Evolutionary conservation across 2,888 invertebrate genomes (phyloP).

Genomic region (Drosophila melanosoma): DNA sequence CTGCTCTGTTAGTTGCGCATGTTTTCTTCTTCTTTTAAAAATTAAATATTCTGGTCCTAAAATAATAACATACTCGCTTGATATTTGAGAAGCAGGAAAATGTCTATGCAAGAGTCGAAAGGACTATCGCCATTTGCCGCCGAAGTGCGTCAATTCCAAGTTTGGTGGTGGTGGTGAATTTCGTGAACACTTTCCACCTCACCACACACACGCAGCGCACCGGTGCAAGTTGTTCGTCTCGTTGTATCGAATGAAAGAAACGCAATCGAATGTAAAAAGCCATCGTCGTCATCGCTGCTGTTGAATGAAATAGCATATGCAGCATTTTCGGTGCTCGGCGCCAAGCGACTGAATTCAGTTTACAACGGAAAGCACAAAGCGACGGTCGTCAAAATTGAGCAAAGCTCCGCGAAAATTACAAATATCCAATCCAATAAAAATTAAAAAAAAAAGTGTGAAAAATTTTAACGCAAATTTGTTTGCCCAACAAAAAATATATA

Average conservation of each 20-base stretch:
- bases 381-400: slow-evolving; percentile 81
- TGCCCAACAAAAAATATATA: slow-evolving; percentile 8
- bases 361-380: slow-evolving; percentile 84
- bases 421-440: neutral
- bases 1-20: slow-evolving; percentile 19
- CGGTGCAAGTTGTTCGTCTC: slow-evolving; percentile 20
- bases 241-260: slow-evolving; percentile 30
- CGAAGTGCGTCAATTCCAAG: slow-evolving; percentile 23
- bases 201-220: slow-evolving; percentile 18
- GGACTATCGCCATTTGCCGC: slow-evolving; percentile 7
- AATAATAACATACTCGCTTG: slow-evolving; percentile 7
- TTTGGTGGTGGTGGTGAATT: slow-evolving; percentile 22
- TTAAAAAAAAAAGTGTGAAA: slow-evolving; percentile 2
- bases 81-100: slow-evolving; percentile 36
- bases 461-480: slow-evolving; percentile 45
- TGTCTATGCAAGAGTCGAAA: slow-evolving; percentile 38
- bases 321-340: slow-evolving; percentile 58
- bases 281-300: slow-evolving; percentile 15
- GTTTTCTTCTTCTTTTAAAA: slow-evolving; percentile 1
- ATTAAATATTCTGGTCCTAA: slow-evolving; percentile 14
- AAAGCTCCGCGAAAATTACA: slow-evolving; percentile 54
- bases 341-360: slow-evolving; percentile 78
- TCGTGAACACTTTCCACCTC: slow-evolving; percentile 50
- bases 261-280: slow-evolving; percentile 47
- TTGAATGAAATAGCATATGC: slow-evolving; percentile 24